Evolutionary conservation across 2,113 vertebrate genomes (phyloP).

Genomic region (Aphelocoma coerulescens): DNA sequence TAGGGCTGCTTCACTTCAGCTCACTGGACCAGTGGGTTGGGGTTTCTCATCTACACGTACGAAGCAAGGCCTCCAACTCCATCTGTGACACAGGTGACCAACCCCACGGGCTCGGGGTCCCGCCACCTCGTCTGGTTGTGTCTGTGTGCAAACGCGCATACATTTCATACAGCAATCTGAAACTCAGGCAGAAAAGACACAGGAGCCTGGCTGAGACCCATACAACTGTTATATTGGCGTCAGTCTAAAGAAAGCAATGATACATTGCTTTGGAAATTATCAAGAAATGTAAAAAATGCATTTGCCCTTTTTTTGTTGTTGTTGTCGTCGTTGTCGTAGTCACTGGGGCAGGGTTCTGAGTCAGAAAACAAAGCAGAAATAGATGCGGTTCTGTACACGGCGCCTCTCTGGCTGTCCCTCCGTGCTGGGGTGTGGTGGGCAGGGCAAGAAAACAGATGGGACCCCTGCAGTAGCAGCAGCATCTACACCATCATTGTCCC

Average conservation of each 20-base stretch:
- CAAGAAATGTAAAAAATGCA: conserved; percentile 74
- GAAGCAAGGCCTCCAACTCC: conserved; percentile 10
- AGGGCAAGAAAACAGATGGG: neutral
- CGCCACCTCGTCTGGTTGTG: neutral
- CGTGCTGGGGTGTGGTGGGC: neutral
- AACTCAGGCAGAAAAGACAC: conserved; percentile 71
- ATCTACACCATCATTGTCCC: conserved; percentile 19
- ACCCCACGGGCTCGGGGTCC: neutral
- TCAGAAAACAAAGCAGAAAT: conserved; percentile 61
- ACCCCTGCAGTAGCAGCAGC: conserved; percentile 61
- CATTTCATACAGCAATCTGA: conserved; percentile 45
- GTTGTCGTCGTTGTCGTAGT: conserved; percentile 32
- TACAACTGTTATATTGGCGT: conserved; percentile 64
- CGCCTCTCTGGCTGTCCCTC: conserved; percentile 31
- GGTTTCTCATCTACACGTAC: neutral
- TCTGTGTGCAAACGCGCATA: conserved; percentile 28
- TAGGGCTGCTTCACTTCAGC: conserved; percentile 1
- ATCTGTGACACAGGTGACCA: neutral
- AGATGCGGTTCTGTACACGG: conserved; percentile 51
- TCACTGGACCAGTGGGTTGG: neutral
- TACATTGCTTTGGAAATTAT: conserved; percentile 71
- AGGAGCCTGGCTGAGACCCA: conserved; percentile 70
- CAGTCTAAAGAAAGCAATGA: conserved; percentile 68
- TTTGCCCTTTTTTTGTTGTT: conserved; percentile 69
- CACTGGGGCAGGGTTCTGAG: conserved; percentile 50